Conservation (phyloP, 2,888 invertebrate species). For the Acrobasis suavella region DNA sequence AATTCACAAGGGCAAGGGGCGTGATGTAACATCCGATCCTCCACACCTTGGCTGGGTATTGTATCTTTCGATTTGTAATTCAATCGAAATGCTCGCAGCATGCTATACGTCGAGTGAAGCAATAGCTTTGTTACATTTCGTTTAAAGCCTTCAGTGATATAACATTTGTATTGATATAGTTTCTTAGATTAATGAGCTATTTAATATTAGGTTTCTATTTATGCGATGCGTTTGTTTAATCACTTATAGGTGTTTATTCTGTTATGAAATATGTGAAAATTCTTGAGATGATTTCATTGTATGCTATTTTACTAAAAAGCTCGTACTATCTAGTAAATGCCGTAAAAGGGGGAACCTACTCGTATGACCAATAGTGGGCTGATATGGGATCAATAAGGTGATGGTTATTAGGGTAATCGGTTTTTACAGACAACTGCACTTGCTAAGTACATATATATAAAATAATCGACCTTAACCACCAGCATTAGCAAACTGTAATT, state of each 20-base stretch:
- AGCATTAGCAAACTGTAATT: neutral
- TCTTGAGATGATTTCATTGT: no score
- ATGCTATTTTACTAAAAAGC: no score
- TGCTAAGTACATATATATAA: no score
- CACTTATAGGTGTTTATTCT: neutral
- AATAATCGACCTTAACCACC: no score
- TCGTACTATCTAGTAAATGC: no score
- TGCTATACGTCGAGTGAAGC: constrained; percentile 63
- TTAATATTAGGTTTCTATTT: neutral
- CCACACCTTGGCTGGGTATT: constrained; percentile 46
- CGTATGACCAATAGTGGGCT: no score
- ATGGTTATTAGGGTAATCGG: no score
- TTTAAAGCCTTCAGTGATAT: constrained; percentile 37
- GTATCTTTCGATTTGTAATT: constrained; percentile 66
- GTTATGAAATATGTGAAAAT: no score
- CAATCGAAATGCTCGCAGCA: constrained; percentile 64
- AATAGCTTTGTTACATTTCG: constrained; percentile 52
- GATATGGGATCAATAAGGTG: no score
- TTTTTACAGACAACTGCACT: no score
- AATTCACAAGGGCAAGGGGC: constrained; percentile 42
- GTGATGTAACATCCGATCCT: constrained; percentile 55
- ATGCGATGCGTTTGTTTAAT: neutral
- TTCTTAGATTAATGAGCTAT: constrained; percentile 11
- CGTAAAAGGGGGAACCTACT: no score
- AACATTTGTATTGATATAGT: constrained; percentile 21